Percentiles rank a stretch among this genome's conserved stretches.
Evolutionary conservation across 2,797 vertebrate genomes (phyloP).

Genomic region (Gymnocypris eckloni): DNA sequence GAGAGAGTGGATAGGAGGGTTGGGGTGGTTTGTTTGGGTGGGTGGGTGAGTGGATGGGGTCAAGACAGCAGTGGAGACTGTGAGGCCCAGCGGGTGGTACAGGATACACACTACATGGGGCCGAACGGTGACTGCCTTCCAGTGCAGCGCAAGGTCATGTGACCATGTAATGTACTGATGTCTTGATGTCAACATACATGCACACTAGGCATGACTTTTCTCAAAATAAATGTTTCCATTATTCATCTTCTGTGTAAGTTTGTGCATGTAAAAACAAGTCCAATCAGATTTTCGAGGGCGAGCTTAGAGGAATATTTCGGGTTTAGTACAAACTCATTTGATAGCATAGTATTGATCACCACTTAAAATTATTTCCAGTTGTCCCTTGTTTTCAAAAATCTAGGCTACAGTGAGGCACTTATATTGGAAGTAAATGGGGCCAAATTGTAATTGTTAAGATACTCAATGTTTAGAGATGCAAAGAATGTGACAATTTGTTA

Average conservation of each 20-base stretch:
- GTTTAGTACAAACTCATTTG: not conserved
- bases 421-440: not conserved
- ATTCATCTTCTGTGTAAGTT: not conserved
- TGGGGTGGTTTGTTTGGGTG: constrained; percentile 41
- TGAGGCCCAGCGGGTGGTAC: constrained; percentile 33
- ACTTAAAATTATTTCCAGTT: not conserved
- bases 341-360: not conserved
- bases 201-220: not conserved
- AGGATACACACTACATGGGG: constrained; percentile 34
- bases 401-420: not conserved
- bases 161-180: not conserved
- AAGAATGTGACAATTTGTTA: not conserved
- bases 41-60: constrained; percentile 11
- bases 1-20: constrained; percentile 72
- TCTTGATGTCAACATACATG: constrained; percentile 1
- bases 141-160: constrained; percentile 8
- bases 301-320: not conserved
- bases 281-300: not conserved
- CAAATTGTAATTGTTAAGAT: not conserved
- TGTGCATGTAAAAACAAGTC: constrained; percentile 3
- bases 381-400: not conserved
- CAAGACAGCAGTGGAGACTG: constrained; percentile 18
- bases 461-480: not conserved
- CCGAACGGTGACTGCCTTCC: not conserved
- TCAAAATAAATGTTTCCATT: not conserved